These are phyloP conservation scores for Calliphora vomitoria DNA, from an alignment of 2,888 invertebrate genomes.

Conservation along the genomic window DNA sequence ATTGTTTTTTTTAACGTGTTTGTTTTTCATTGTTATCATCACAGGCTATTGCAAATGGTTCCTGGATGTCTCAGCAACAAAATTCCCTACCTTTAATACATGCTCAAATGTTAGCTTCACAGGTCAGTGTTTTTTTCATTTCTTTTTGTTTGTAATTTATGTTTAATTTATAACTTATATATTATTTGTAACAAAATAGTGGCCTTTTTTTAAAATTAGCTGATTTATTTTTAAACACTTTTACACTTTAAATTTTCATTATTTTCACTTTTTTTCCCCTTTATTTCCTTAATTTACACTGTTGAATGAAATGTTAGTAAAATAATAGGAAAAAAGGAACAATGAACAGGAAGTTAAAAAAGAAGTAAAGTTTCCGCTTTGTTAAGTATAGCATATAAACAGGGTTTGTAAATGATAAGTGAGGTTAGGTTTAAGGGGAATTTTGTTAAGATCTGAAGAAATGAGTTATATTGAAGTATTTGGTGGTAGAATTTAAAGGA, in stretches of 20 bases:
- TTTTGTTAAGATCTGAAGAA: too few species aligned
- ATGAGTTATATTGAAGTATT: too few species aligned
- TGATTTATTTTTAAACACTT: background rate
- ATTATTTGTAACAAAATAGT: slow-evolving; percentile 46
- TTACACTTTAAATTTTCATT: background rate
- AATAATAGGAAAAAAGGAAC: background rate
- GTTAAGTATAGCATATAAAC: background rate
- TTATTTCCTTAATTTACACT: background rate
- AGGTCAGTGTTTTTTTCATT: slow-evolving; percentile 75
- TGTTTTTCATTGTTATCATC: slow-evolving; percentile 34
- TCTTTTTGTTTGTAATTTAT: background rate
- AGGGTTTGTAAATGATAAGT: background rate
- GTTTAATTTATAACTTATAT: background rate
- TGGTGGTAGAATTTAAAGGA: too few species aligned
- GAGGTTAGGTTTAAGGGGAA: too few species aligned
- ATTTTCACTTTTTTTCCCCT: background rate
- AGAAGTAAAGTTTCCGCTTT: background rate
- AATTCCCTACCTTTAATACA: slow-evolving; percentile 81
- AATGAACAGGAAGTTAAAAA: background rate
- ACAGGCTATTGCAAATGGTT: slow-evolving; percentile 80
- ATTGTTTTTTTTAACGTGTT: slow-evolving; percentile 12
- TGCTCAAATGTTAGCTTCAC: slow-evolving; percentile 83
- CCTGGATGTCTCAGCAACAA: slow-evolving; percentile 82
- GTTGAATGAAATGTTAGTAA: slow-evolving; percentile 19
- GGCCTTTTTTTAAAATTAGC: slow-evolving; percentile 9